phyloP scores from a whole-genome alignment of 2,888 invertebrate genomes.

The Agriopis aurantiaria region DNA sequence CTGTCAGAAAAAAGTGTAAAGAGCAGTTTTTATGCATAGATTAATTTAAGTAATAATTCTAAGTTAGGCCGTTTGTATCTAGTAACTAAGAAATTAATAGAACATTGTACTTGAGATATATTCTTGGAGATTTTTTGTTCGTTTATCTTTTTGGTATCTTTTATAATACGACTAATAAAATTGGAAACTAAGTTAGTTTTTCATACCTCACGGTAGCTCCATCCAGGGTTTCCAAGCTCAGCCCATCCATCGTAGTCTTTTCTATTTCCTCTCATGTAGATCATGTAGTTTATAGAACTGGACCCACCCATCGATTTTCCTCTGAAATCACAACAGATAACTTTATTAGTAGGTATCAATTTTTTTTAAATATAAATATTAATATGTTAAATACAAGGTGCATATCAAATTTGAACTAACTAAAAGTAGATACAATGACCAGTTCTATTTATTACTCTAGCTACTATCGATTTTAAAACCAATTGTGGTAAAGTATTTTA shows the following conservation, averaged over 20 bases:
- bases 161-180: neutral
- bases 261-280: slow-evolving; percentile 87
- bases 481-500: neutral
- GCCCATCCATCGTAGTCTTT: slow-evolving; percentile 89
- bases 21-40: too few species aligned
- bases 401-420: neutral
- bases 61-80: too few species aligned
- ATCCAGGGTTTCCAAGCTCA: slow-evolving; percentile 87
- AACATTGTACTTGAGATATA: neutral
- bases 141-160: too few species aligned
- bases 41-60: too few species aligned
- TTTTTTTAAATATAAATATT: neutral
- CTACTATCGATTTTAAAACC: neutral
- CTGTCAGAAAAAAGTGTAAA: too few species aligned
- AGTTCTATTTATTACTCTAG: neutral
- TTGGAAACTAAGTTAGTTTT: neutral
- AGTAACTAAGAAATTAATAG: too few species aligned
- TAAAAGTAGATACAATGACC: neutral
- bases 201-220: slow-evolving; percentile 86
- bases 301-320: slow-evolving; percentile 90
- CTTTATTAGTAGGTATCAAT: neutral
- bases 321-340: slow-evolving; percentile 60
- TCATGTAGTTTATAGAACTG: slow-evolving; percentile 89
- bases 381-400: neutral
- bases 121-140: neutral